These are phyloP conservation scores for Nasonia oneida DNA, from an alignment of 2,888 invertebrate genomes.

Conservation along the genomic window DNA sequence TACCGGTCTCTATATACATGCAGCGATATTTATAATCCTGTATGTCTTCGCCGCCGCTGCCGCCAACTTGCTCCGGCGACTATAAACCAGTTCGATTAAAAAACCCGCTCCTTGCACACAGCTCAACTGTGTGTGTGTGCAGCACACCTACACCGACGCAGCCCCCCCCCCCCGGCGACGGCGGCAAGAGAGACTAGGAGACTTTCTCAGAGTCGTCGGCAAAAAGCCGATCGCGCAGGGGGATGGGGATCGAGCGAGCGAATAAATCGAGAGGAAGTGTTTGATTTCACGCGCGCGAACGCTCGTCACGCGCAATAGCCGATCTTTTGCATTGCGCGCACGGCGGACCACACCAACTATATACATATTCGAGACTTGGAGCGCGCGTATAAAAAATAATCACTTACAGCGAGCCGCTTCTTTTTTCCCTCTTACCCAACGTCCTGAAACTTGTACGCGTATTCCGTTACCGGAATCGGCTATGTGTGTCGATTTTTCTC, in stretches of 20 bases:
- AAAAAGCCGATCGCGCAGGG: background rate
- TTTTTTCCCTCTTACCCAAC: background rate
- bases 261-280: conserved; percentile 45
- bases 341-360: too few relatives aligned
- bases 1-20: conserved; percentile 3
- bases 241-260: background rate
- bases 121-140: too few relatives aligned
- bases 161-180: too few relatives aligned
- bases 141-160: too few relatives aligned
- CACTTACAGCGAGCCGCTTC: background rate
- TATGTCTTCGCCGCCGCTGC: conserved; percentile 16
- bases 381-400: background rate
- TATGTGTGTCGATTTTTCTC: too few relatives aligned
- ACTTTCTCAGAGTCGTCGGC: conserved; percentile 8
- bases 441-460: too few relatives aligned
- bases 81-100: conserved; percentile 36
- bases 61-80: conserved; percentile 1
- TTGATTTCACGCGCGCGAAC: conserved; percentile 40
- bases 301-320: conserved; percentile 36
- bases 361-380: background rate
- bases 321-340: conserved; percentile 17
- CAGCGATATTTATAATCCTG: conserved; percentile 26
- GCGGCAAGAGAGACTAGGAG: background rate
- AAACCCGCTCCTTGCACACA: background rate
- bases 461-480: too few relatives aligned